phyloP scores from a whole-genome alignment of 1,140 invertebrate genomes.

The Aphelinus certus region DNA sequence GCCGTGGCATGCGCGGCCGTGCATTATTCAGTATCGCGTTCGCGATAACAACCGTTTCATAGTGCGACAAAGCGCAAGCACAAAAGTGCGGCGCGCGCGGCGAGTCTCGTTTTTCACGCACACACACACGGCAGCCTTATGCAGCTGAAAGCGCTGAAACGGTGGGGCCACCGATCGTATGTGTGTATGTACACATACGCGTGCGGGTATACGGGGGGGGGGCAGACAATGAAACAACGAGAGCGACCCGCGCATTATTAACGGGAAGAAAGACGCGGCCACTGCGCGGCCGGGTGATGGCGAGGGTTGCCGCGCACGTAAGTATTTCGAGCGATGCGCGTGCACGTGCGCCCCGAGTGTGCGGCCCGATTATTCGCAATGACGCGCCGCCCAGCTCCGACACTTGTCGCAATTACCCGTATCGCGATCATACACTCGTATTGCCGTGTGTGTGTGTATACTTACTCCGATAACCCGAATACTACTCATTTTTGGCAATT shows the following conservation, averaged over 20 bases:
- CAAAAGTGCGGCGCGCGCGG: neutral
- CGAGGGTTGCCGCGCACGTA: neutral
- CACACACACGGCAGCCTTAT: neutral
- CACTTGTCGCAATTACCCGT: too few species aligned
- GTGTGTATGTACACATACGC: neutral
- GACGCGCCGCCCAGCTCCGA: too few species aligned
- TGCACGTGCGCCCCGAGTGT: too few species aligned
- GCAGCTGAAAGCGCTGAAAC: too few species aligned
- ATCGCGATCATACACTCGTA: too few species aligned
- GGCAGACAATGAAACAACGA: neutral
- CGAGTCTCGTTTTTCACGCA: neutral
- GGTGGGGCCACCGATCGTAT: neutral
- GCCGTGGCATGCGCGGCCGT: too few species aligned
- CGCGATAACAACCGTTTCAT: slow-evolving; percentile 5
- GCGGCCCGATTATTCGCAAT: too few species aligned
- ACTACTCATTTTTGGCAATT: too few species aligned
- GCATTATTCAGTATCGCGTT: neutral
- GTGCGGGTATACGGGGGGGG: neutral
- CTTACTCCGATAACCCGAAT: too few species aligned
- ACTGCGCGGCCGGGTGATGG: neutral
- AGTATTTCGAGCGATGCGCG: neutral
- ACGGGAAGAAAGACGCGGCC: neutral
- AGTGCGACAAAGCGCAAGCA: neutral
- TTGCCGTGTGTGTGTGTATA: too few species aligned
- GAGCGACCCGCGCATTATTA: neutral